Evolutionary conservation across 2,888 invertebrate species (phyloP).

Genomic region (Endotricha flammealis): DNA sequence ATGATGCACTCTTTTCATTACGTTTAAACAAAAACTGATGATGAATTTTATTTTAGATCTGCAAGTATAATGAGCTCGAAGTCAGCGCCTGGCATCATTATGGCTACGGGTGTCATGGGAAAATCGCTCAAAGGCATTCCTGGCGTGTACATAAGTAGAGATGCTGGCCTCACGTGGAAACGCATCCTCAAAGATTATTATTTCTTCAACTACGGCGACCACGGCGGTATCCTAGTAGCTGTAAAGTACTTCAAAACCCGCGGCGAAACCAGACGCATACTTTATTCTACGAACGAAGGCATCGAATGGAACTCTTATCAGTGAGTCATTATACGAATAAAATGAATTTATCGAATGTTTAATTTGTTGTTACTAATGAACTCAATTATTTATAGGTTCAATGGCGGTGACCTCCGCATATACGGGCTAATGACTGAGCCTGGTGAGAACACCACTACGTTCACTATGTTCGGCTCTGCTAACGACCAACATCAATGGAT

Average conservation of each 20-base stretch:
- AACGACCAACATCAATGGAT: conserved; percentile 90
- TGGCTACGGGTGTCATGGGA: conserved; percentile 91
- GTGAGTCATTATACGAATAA: conserved; percentile 40
- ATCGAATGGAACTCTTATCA: conserved; percentile 85
- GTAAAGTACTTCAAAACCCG: conserved; percentile 88
- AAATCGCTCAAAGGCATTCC: conserved; percentile 88
- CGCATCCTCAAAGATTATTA: conserved; percentile 88
- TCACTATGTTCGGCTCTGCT: conserved; percentile 93
- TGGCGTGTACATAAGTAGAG: conserved; percentile 87
- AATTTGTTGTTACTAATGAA: conserved; percentile 16
- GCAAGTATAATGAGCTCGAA: conserved; percentile 90
- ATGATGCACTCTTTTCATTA: no score
- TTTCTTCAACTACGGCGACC: conserved; percentile 93
- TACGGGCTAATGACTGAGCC: conserved; percentile 96
- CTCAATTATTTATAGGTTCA: conserved; percentile 73
- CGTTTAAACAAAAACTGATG: no score
- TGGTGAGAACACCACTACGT: conserved; percentile 94
- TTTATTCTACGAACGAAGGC: conserved; percentile 93
- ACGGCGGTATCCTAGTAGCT: conserved; percentile 92
- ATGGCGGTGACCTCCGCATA: conserved; percentile 85
- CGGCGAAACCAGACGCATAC: conserved; percentile 86
- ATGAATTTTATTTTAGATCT: conserved; percentile 80
- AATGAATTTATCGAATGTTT: conserved; percentile 17
- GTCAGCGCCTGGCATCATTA: conserved; percentile 92
- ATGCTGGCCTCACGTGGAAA: conserved; percentile 91